Evolutionary conservation across 1,140 invertebrate genomes (phyloP), one percentile per base, ranked within the genome.

Genomic region (Papilio machaon): DNA sequence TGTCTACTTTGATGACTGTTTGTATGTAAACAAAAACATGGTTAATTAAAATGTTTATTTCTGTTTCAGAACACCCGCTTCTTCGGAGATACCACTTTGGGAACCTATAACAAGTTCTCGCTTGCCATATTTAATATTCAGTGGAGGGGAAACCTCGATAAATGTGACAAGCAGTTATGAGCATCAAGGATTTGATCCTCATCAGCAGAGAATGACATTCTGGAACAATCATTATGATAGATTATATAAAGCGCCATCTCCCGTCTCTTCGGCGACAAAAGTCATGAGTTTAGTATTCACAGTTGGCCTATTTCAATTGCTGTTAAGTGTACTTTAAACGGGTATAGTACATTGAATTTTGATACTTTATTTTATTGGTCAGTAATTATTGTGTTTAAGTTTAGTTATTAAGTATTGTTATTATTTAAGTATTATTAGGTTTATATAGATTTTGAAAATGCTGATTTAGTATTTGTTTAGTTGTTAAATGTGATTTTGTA

Each of bases 181-280:
- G 81, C 78, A 85, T 49, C 35, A 54, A 0, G 76, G 84, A 17
- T 60, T 52, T 7, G 86, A 89, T 79, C 82, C 88, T 0, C 86
- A 90, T 52, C 67, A 82, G 15, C 85, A 87, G 30, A 85, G 85
- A 46, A 89, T 89, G 73, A 81, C 79, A 6, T 90, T 90, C 81
- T 91, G 89, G 90, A 82, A 89, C 23, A 81, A 82, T 11, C 77
- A 90, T 8, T 88, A 88, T 52, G 30, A 73, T 1, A 82, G 67
- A 64, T 84, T 85, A 49, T 91, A 91, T 70, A 46, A 79, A 19
- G 77, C 86, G 17, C 90, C 90, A 2, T 76, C 9, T 9, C 70
- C 85, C 5, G 82, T 88, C 2, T 90, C 89, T 0, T 86, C 90
- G 35, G 86, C 85, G 2, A 38, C 15, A 0, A 84, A 80, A 52